Evolutionary conservation across 2,888 invertebrate genomes (phyloP).

Genomic region (Argynnis bischoffii): DNA sequence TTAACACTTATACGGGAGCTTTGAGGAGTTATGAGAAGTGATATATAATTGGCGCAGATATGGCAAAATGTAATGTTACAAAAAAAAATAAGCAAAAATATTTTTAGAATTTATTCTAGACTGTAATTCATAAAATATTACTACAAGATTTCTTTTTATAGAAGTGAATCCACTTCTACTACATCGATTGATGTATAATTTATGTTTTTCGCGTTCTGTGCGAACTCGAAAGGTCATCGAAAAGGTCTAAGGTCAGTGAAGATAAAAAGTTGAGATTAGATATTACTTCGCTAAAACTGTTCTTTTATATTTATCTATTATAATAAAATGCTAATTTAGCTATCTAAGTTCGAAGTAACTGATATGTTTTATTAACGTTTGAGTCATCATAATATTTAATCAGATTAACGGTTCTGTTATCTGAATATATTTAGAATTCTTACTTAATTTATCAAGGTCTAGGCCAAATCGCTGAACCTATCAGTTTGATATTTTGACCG

Average conservation of each 20-base stretch:
- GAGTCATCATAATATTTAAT: too few species aligned
- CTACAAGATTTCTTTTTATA: neutral
- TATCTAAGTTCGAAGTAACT: conserved; percentile 2
- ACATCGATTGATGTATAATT: conserved; percentile 6
- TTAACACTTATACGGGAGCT: too few species aligned
- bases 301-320: conserved; percentile 16
- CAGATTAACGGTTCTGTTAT: too few species aligned
- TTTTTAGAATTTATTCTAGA: too few species aligned
- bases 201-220: conserved; percentile 13
- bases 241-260: conserved; percentile 22
- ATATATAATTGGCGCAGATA: too few species aligned
- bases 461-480: too few species aligned
- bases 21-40: too few species aligned
- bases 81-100: too few species aligned
- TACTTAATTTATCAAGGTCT: too few species aligned
- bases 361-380: neutral
- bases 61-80: too few species aligned
- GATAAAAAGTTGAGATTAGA: conserved; percentile 24
- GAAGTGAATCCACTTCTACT: neutral
- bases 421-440: too few species aligned
- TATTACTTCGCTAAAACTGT: conserved; percentile 14
- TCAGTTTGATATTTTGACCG: too few species aligned
- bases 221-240: conserved; percentile 21
- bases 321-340: conserved; percentile 6
- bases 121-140: neutral